phyloP scores from a whole-genome alignment of 2,888 invertebrate species.

The Megalurothrips usitatus region DNA sequence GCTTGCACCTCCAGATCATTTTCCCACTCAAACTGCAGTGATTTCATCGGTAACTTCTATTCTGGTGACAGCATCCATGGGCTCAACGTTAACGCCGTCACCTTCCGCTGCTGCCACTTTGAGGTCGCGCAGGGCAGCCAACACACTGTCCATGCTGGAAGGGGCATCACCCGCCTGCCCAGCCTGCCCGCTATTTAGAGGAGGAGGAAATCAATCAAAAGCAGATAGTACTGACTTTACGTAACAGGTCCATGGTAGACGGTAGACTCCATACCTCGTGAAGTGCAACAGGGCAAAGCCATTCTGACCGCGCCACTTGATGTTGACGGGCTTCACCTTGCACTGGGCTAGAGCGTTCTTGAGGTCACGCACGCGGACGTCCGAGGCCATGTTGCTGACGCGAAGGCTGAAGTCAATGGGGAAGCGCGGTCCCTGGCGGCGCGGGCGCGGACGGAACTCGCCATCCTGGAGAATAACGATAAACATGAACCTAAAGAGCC shows the following conservation, averaged over 20 bases:
- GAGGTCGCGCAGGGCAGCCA: neutral
- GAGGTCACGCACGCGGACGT: slow-evolving; percentile 67
- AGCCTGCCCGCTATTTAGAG: neutral
- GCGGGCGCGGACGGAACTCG: slow-evolving; percentile 29
- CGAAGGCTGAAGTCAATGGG: slow-evolving; percentile 44
- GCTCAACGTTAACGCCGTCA: neutral
- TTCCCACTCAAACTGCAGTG: neutral
- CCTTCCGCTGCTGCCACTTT: neutral
- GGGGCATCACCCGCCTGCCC: neutral
- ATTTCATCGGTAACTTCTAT: slow-evolving; percentile 11
- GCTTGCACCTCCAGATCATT: neutral
- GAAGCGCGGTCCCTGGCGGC: slow-evolving; percentile 32
- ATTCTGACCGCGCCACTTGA: slow-evolving; percentile 58
- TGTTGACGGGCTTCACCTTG: slow-evolving; percentile 69
- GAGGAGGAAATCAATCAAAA: neutral
- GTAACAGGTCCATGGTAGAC: no score
- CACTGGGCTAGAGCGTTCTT: slow-evolving; percentile 68
- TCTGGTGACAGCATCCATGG: slow-evolving; percentile 12
- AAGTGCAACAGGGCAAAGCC: slow-evolving; percentile 72
- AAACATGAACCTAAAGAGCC: no score
- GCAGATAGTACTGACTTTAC: neutral
- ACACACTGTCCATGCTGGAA: neutral
- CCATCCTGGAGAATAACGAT: neutral
- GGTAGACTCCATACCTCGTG: slow-evolving; percentile 46
- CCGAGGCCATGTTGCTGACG: slow-evolving; percentile 68